Evolutionary conservation across 2,888 invertebrate genomes (phyloP).

Genomic region (Diplazon laetatorius): DNA sequence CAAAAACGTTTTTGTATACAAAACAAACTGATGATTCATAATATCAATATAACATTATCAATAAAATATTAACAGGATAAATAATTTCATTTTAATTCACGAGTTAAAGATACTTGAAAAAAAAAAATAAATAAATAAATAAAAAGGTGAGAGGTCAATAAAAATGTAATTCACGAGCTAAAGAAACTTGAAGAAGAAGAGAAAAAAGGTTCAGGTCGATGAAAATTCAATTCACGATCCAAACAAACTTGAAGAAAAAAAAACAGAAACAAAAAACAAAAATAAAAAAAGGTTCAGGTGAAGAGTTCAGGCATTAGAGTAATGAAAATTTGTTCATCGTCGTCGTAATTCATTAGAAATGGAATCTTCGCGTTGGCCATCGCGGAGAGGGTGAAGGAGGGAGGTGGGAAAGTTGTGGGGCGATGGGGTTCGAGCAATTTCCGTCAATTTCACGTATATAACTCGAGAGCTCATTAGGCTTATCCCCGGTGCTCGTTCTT

Average conservation of each 20-base stretch:
- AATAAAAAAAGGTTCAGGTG: conserved; percentile 11
- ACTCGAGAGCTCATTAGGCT: conserved; percentile 43
- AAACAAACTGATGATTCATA: too few species aligned
- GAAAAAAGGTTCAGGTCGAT: too few species aligned
- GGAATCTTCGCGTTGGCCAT: conserved; percentile 18
- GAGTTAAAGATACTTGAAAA: not conserved
- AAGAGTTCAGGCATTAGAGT: not conserved
- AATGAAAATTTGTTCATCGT: conserved; percentile 24
- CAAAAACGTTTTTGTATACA: too few species aligned
- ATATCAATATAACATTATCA: too few species aligned
- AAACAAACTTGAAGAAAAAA: too few species aligned
- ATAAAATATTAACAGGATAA: too few species aligned
- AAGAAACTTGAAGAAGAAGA: too few species aligned
- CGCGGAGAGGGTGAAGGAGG: too few species aligned
- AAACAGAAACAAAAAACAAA: not conserved
- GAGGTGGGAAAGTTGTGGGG: too few species aligned
- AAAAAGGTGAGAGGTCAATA: not conserved
- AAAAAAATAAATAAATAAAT: not conserved
- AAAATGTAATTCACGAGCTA: not conserved
- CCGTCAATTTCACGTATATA: conserved; percentile 40
- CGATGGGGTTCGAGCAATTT: conserved; percentile 24
- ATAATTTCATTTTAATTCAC: too few species aligned
- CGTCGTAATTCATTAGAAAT: not conserved
- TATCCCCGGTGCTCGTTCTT: conserved; percentile 35
- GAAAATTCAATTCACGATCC: too few species aligned